Evolutionary conservation across 1,140 invertebrate genomes (phyloP).

Genomic region (Pachyrhynchus sulphureomaculatus): DNA sequence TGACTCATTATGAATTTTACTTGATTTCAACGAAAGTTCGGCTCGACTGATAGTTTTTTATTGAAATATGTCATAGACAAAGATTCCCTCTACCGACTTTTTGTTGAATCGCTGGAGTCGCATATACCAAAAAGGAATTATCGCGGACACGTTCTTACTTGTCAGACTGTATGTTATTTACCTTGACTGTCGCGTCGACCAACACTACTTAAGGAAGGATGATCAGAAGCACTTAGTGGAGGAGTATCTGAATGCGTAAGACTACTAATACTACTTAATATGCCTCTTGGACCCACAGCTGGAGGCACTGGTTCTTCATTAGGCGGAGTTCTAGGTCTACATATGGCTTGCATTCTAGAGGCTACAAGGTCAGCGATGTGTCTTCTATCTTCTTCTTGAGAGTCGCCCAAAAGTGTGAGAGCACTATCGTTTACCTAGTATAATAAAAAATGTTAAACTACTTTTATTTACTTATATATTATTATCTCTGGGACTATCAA

Average conservation of each 20-base stretch:
- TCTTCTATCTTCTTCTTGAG: constrained; percentile 95
- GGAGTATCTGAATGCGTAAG: constrained; percentile 47
- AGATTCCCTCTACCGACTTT: too few species aligned
- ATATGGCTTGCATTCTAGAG: constrained; percentile 82
- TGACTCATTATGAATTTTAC: too few species aligned
- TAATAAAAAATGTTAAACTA: too few species aligned
- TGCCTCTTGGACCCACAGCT: constrained; percentile 56
- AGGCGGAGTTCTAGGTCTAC: constrained; percentile 52
- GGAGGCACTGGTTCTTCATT: constrained; percentile 51
- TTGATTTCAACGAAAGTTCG: too few species aligned
- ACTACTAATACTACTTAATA: constrained; percentile 49
- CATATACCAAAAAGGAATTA: too few species aligned
- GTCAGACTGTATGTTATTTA: constrained; percentile 34
- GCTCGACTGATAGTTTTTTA: too few species aligned
- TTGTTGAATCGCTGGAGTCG: too few species aligned
- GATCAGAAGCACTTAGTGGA: constrained; percentile 53
- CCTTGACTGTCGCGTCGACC: constrained; percentile 56
- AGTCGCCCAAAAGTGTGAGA: constrained; percentile 89
- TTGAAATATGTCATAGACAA: too few species aligned
- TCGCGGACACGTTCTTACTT: too few species aligned
- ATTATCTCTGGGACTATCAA: too few species aligned
- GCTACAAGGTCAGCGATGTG: constrained; percentile 92
- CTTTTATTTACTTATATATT: too few species aligned
- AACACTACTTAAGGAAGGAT: constrained; percentile 47
- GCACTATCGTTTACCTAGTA: constrained; percentile 82